These are phyloP conservation scores for Linnaemya tessellans DNA, from an alignment of 2,888 invertebrate species.

Conservation along the genomic window DNA sequence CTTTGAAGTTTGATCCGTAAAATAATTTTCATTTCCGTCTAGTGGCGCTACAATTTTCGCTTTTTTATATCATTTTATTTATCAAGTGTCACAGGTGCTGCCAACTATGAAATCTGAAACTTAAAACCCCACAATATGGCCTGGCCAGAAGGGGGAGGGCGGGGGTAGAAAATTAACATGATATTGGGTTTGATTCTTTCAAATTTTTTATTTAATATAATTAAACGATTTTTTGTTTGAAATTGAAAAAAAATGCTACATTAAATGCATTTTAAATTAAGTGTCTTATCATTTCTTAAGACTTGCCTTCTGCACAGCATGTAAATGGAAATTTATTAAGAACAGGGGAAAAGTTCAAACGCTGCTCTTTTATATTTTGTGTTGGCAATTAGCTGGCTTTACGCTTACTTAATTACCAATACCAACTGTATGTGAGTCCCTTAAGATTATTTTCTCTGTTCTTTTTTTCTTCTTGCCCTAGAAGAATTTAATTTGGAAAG, in stretches of 20 bases:
- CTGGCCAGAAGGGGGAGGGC: neutral
- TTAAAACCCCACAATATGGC: neutral
- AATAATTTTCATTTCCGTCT: conserved; percentile 70
- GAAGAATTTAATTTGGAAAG: conserved; percentile 4
- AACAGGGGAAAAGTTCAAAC: conserved; percentile 61
- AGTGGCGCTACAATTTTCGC: conserved; percentile 16
- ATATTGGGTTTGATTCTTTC: conserved; percentile 49
- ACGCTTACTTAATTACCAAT: conserved; percentile 71
- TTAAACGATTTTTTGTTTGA: conserved; percentile 14
- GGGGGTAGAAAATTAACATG: conserved; percentile 22
- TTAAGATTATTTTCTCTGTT: neutral
- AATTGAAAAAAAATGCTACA: conserved; percentile 26
- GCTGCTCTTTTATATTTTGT: conserved; percentile 11
- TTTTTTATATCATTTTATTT: conserved; percentile 33
- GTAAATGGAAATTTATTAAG: conserved; percentile 36
- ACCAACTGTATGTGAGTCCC: conserved; percentile 46
- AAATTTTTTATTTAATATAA: conserved; percentile 42
- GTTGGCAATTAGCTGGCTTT: conserved; percentile 61
- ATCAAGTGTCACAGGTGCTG: conserved; percentile 68
- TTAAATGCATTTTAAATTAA: conserved; percentile 39
- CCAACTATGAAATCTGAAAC: conserved; percentile 58
- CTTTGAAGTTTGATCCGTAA: conserved; percentile 72
- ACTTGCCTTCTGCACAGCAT: conserved; percentile 1
- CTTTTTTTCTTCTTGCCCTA: neutral
- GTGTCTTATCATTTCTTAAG: conserved; percentile 48